Base-by-base conservation (phyloP, 1,140 invertebrate genomes). In the Penaeus japonicus region DNA sequence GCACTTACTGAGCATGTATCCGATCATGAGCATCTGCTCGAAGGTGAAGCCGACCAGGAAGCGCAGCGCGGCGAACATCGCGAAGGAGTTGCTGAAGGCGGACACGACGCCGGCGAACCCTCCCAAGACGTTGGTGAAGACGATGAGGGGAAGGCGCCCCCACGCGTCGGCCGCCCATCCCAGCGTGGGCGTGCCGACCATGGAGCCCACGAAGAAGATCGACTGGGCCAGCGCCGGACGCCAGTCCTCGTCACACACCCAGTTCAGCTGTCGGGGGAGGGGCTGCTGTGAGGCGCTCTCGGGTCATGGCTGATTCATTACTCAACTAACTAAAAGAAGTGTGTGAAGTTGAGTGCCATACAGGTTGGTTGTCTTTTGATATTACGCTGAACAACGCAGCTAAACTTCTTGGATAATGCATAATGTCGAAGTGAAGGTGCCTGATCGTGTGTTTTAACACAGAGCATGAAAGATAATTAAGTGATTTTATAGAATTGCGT, bases 181-280 rank as follows among this genome's bases (percentile, higher is more conserved):
- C 91, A 97, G 97, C 22, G 97, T 93, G 24, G 97, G 92, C 4
- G 96, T 96, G 3, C 97, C 97, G 0, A 97, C 94, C 89, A 97
- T 97, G n/a, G 96, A 96, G 4, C 97, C 97, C 85, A 96, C 93
- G 92, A 97, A 97, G 93, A 97, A 98, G 77, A 97, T 94, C 0
- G 96, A 95, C 91, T 97, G 96, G 0, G 96, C 95, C 12, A 95
- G 94, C 0, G 95, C 95, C 0, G 96, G 94, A 57, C 96, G 92
- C 54, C 95, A 95, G 73, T 95, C 95, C 81, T 96, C 93, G 5
- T 97, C 96, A 91, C 97, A 97, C 24, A 97, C 96, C 96, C 96
- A 97, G 91, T 96, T 94, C 91, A 96, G 18, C 80, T 88, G 80
- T 7, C 30, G 70, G 12, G 47, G 22, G 39, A 22, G 18, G 59